Evolutionary conservation across 2,797 vertebrate species (phyloP).

Genomic region (Cuculus canorus): DNA sequence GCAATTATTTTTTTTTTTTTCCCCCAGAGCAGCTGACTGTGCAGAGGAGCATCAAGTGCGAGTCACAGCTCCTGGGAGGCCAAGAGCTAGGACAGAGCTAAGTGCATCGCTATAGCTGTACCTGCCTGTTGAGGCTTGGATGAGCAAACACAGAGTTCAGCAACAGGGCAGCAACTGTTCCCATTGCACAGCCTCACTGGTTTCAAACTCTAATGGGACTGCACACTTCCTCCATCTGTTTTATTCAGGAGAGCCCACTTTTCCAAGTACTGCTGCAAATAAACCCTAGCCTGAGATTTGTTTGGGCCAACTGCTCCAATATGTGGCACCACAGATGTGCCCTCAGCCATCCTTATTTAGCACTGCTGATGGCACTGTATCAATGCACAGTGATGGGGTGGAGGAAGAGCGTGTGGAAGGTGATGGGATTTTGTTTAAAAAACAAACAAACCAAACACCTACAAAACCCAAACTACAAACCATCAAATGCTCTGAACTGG

Average conservation of each 20-base stretch:
- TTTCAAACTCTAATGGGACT: background rate
- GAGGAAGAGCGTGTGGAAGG: background rate
- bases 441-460: too few relatives aligned
- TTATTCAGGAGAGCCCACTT: background rate
- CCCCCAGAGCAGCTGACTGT: background rate
- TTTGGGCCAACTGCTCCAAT: background rate
- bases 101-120: background rate
- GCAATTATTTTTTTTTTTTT: background rate
- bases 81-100: too few relatives aligned
- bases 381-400: fast-evolving
- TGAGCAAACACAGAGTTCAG: background rate
- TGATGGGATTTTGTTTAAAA: background rate
- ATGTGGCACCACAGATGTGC: background rate
- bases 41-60: background rate
- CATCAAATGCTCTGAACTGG: background rate
- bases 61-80: too few relatives aligned
- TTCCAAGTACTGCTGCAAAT: background rate
- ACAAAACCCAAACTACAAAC: background rate
- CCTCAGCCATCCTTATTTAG: background rate
- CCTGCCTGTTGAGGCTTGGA: background rate
- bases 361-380: background rate
- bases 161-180: background rate
- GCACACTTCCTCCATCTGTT: background rate
- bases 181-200: fast-evolving
- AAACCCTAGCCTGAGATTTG: background rate